phyloP scores from a whole-genome alignment of 2,113 vertebrate species.

The Perca flavescens region DNA sequence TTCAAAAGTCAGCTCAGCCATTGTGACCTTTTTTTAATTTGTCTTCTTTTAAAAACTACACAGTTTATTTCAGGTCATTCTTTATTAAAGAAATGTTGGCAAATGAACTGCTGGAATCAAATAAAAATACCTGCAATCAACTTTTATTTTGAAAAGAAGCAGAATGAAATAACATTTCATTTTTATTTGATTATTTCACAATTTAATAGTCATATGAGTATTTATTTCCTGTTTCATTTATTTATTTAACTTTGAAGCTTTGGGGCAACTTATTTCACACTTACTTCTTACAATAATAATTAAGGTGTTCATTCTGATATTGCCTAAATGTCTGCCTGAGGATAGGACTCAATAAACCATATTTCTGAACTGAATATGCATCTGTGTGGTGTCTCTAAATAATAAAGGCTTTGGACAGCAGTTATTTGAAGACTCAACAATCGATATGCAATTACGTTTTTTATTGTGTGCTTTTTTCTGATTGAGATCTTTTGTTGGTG shows the following conservation, averaged over 20 bases:
- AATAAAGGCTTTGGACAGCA: not conserved
- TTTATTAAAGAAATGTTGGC: not conserved
- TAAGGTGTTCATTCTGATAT: not conserved
- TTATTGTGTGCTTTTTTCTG: not conserved
- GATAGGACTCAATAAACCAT: conserved; percentile 8
- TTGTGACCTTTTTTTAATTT: too few species aligned
- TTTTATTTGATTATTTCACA: not conserved
- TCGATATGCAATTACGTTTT: not conserved
- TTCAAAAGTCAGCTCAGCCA: too few species aligned
- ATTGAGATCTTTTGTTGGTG: not conserved
- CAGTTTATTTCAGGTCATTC: too few species aligned
- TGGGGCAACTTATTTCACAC: not conserved
- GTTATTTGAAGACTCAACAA: not conserved
- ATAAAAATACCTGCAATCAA: not conserved
- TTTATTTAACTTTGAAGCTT: not conserved
- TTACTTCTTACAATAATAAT: not conserved
- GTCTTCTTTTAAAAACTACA: too few species aligned
- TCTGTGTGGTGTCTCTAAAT: not conserved
- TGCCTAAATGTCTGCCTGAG: conserved; percentile 23
- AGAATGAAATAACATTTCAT: not conserved
- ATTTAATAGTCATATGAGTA: not conserved
- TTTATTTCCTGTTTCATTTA: not conserved
- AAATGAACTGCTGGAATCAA: not conserved
- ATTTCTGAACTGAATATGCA: not conserved
- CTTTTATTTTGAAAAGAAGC: conserved; percentile 4